Base-by-base conservation (phyloP, 2,888 invertebrate genomes). In the Cephalotes varians region DNA sequence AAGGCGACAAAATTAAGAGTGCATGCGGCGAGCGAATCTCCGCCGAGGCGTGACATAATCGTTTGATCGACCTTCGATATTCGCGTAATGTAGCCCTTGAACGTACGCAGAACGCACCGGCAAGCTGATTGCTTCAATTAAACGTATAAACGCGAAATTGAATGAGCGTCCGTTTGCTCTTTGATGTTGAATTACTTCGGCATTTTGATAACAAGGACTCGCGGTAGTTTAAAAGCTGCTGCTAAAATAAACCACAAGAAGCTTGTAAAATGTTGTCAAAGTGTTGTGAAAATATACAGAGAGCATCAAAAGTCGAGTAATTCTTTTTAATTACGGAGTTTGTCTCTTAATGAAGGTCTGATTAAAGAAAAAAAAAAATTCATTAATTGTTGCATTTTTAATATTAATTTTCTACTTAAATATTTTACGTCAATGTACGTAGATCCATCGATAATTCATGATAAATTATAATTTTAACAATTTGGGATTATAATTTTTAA, bases 1-100 rank as follows among this genome's bases (percentile, higher is more conserved):
- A 85, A 49, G 67, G 31, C 51, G 15, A 40, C 67, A 81, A 85
- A 88, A 88, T 87, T 85, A 87, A 87, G 88, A 85, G 62, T 67
- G 83, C 80, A 56, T 40, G 47, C 54, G 40, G 44, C 37, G 34
- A 54, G 34, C 47, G 44, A 28, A 51, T 44, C 44, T 64, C n/a
- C 12, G 34, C 12, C 15, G 77, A 76, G 34, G 67, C 64, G 40
- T 76, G 56, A 82, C 58, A 40, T 69, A 69, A 77, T 77, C 71
- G 77, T 77, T 69, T 69, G 77, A 77, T 77, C 69, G 69, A 44
- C 25, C 71, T 77, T 69, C 69, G 54, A 69, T 77, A 56, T 34
- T 34, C 54, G 54, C 12, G 18, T 40, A 21, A 69, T 44, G 12
- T 18, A 21, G 21, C n/a, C 7, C 69, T 34, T 34, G 60, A 28